phyloP scores from a whole-genome alignment of 2,113 vertebrate genomes.

The Coturnix japonica region DNA sequence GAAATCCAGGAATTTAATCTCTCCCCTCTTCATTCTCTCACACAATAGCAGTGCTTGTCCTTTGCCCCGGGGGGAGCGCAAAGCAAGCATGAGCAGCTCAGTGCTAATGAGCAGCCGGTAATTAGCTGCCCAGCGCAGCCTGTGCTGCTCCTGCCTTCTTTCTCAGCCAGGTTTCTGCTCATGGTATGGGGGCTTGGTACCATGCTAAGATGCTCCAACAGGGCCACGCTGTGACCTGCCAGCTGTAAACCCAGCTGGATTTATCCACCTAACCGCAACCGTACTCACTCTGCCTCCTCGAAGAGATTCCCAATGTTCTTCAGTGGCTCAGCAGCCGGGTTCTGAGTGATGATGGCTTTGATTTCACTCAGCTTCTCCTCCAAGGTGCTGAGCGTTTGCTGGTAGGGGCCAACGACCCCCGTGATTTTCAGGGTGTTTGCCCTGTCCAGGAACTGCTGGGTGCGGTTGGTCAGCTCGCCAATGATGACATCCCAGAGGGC shows the following conservation, averaged over 20 bases:
- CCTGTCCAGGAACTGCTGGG: constrained; percentile 88
- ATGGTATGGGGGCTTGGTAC: accelerated
- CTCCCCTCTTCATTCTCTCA: constrained; percentile 35
- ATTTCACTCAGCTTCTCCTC: constrained; percentile 86
- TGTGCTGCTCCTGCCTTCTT: background rate
- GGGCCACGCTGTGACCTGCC: accelerated
- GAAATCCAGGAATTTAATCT: constrained; percentile 56
- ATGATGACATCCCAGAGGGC: constrained; percentile 89
- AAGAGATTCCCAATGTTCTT: constrained; percentile 89
- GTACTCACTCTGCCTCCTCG: constrained; percentile 90
- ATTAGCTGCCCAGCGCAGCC: background rate
- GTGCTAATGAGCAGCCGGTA: constrained; percentile 15
- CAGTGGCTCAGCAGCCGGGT: constrained; percentile 89
- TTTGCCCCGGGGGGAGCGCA: background rate
- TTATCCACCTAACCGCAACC: background rate
- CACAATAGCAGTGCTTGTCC: constrained; percentile 35
- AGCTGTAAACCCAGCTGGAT: too few species aligned
- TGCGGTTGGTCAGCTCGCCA: constrained; percentile 88
- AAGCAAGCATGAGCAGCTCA: background rate
- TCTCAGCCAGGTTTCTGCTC: accelerated
- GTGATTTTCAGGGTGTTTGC: constrained; percentile 89
- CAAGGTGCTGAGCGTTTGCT: constrained; percentile 80
- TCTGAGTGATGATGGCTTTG: constrained; percentile 83
- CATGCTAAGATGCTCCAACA: background rate
- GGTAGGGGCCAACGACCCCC: constrained; percentile 89